phyloP scores from a whole-genome alignment of 2,113 vertebrate species.

The Trichechus manatus region DNA sequence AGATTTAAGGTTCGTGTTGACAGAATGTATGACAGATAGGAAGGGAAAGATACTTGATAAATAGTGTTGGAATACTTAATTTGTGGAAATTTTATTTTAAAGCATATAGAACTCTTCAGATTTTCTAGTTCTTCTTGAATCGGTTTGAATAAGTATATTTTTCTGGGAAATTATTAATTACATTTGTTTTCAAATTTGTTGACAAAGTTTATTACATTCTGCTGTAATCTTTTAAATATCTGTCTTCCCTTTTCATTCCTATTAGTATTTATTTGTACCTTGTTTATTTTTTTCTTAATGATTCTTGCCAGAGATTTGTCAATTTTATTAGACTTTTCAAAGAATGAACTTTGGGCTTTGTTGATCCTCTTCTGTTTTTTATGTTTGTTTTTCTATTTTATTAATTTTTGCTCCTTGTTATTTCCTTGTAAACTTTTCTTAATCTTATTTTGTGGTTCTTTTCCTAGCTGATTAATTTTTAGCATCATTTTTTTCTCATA shows the following conservation, averaged over 20 bases:
- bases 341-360: slow-evolving; percentile 19
- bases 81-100: slow-evolving; percentile 19
- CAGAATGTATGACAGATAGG: neutral
- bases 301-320: neutral
- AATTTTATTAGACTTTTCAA: neutral
- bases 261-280: neutral
- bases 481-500: neutral
- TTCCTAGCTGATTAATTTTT: slow-evolving; percentile 2
- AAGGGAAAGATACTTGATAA: neutral
- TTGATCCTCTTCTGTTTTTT: slow-evolving; percentile 14
- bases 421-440: neutral
- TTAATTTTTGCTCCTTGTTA: neutral
- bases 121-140: neutral
- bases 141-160: slow-evolving; percentile 9
- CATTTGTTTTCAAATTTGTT: slow-evolving; percentile 40
- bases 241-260: neutral
- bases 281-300: neutral
- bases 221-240: neutral
- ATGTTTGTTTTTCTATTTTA: neutral
- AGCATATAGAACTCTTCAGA: neutral
- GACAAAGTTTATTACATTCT: neutral
- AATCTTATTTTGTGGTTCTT: slow-evolving; percentile 1
- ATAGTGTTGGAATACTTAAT: neutral
- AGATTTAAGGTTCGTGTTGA: neutral
- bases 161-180: slow-evolving; percentile 44